phyloP scores from a whole-genome alignment of 2,113 vertebrate genomes.

The Microcebus tavaratra region DNA sequence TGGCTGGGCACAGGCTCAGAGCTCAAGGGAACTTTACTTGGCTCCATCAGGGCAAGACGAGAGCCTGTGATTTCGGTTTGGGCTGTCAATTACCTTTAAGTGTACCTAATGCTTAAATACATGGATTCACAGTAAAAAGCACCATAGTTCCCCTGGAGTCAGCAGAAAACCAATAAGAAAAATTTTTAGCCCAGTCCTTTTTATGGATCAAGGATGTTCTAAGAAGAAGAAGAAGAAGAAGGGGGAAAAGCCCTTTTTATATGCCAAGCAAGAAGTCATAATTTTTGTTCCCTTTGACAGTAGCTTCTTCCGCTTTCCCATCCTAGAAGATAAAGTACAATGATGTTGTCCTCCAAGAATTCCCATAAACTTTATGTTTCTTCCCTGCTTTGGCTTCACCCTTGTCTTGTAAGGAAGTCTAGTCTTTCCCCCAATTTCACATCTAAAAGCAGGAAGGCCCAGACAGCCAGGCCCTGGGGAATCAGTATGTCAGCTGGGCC shows the following conservation, averaged over 20 bases:
- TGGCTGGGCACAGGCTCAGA: not conserved
- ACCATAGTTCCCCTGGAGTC: not conserved
- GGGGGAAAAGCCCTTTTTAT: not conserved
- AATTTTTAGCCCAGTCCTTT: not conserved
- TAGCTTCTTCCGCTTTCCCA: not conserved
- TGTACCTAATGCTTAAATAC: not conserved
- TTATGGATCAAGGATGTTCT: not conserved
- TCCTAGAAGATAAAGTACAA: not conserved
- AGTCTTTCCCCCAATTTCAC: not conserved
- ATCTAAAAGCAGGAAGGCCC: not conserved
- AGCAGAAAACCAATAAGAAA: not conserved
- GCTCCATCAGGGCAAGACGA: not conserved
- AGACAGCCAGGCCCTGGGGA: not conserved
- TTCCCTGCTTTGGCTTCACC: not conserved
- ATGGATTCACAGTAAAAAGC: not conserved
- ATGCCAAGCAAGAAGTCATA: not conserved
- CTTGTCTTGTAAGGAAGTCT: not conserved
- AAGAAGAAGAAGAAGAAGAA: not conserved
- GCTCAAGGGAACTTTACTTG: not conserved
- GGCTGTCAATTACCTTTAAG: conserved; percentile 4
- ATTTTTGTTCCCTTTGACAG: not conserved
- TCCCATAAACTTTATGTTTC: not conserved
- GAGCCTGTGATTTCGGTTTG: not conserved
- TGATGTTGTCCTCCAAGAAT: not conserved
- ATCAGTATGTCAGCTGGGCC: not conserved